Base-by-base conservation (phyloP, 2,113 vertebrate genomes). In the Pipa parva region DNA sequence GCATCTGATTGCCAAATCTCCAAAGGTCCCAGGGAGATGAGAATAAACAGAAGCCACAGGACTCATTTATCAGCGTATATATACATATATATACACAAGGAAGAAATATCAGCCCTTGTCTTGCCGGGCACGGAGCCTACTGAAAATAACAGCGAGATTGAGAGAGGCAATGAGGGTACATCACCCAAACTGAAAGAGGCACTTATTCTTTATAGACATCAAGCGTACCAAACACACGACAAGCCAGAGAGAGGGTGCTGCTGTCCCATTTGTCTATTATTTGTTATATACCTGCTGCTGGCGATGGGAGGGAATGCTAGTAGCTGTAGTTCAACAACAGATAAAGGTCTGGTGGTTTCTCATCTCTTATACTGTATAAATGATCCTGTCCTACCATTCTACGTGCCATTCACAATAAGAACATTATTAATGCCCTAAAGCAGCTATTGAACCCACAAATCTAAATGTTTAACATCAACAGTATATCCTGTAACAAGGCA, bases 11-110 rank as follows among this genome's bases (percentile, higher is more conserved):
- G 65, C 57, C 65, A 69, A 69, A 52, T 31, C 65, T 69, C 57
- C 48, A 36, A 51, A 59, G 56, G 65, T 45, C 65, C 65, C 21
- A 31, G 39, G 65, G 57, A 69, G 33, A 46, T 60, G 65, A 69
- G 65, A 69, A 69, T 69, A 69, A 69, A 69, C 65, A 69, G 65
- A 60, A 69, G 65, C 57, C 31, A 57, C 57, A 51, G 42, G 27
- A 26, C 57, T 69, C 65, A 60, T 69, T 69, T 69, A 60, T 69
- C 65, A 60, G 57, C 65, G 48, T 52, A 60, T 60, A 52, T 52
- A 52, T 55, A 31, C 39, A 63, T 52, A 63, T 52, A 67, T 24
- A 69, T 28, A 69, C 57, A 59, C 13, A 50, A n/a, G 29, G 55
- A 29, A 68, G 42, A 58, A 66, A 66, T 66, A 66, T 66, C 65